Percentiles rank a stretch among this genome's conserved stretches.
These are phyloP conservation scores for Gymnopithys bicolor DNA, from an alignment of 2,797 vertebrate species.

Conservation along the genomic window DNA sequence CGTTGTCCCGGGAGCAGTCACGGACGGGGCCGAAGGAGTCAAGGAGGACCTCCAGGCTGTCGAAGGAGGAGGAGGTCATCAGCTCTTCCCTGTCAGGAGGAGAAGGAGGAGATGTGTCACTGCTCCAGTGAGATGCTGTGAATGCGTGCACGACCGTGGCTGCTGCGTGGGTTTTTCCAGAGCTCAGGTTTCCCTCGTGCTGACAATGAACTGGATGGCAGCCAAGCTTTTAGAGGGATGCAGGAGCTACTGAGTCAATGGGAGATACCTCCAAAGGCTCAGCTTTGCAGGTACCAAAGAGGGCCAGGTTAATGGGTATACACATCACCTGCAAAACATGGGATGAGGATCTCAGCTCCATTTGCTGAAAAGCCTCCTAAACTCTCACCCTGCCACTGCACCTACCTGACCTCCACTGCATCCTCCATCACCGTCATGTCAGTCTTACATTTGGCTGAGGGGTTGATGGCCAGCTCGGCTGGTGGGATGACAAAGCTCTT, in stretches of 20 bases:
- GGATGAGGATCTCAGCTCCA: neutral
- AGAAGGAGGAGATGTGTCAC: neutral
- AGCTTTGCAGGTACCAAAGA: neutral
- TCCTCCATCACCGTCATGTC: conserved; percentile 99
- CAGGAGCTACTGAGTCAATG: neutral
- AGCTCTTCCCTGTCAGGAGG: conserved; percentile 88
- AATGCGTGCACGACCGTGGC: accelerated
- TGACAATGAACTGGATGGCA: neutral
- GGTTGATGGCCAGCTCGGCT: conserved; percentile 96
- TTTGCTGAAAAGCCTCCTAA: neutral
- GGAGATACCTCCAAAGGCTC: neutral
- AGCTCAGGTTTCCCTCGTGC: neutral
- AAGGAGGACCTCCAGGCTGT: conserved; percentile 95
- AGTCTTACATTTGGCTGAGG: conserved; percentile 98
- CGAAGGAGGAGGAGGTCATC: conserved; percentile 98
- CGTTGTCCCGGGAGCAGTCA: conserved; percentile 95
- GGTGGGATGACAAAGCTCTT: conserved; percentile 99
- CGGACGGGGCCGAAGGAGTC: conserved; percentile 98
- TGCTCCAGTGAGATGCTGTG: accelerated
- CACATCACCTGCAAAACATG: neutral
- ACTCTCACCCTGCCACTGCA: accelerated
- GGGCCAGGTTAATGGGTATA: neutral
- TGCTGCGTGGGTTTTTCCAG: neutral
- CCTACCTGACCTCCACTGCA: conserved; percentile 94
- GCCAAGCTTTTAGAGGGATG: neutral